phyloP scores from a whole-genome alignment of 2,797 vertebrate species.

The Rallus crepitans region DNA sequence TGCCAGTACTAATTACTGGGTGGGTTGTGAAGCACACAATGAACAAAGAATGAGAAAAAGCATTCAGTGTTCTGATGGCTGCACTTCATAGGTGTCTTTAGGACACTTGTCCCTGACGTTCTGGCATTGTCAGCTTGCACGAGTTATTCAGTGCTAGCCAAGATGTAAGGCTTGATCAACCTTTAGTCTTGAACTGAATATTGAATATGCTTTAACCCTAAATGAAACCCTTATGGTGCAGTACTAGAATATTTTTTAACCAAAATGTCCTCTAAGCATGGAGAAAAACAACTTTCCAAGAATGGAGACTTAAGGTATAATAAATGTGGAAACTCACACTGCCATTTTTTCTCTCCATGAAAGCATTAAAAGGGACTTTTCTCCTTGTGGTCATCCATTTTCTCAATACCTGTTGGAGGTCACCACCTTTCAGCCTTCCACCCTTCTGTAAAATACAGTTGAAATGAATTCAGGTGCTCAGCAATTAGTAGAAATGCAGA shows the following conservation, averaged over 20 bases:
- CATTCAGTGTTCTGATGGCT: background rate
- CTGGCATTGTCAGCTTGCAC: background rate
- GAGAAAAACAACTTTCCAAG: background rate
- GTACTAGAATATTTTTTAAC: background rate
- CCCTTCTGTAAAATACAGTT: background rate
- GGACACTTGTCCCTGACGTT: background rate
- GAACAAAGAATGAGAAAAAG: background rate
- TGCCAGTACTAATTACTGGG: slow-evolving; percentile 64
- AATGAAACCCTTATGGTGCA: background rate
- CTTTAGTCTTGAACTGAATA: background rate
- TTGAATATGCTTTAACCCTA: background rate
- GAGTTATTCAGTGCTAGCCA: background rate
- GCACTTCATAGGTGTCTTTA: background rate
- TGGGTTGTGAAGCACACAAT: slow-evolving; percentile 26
- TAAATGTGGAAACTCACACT: background rate
- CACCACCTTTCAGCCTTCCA: background rate
- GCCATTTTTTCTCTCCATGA: background rate
- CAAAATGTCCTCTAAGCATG: background rate
- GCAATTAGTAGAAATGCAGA: background rate
- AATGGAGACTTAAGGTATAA: background rate
- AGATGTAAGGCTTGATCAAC: background rate
- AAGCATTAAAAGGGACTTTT: background rate
- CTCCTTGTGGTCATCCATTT: background rate
- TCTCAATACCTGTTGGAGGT: background rate
- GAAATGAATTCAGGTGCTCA: background rate